Percentiles rank a stretch among this genome's conserved stretches.
Evolutionary conservation across 2,888 invertebrate species (phyloP).

Genomic region (Netelia virgata): DNA sequence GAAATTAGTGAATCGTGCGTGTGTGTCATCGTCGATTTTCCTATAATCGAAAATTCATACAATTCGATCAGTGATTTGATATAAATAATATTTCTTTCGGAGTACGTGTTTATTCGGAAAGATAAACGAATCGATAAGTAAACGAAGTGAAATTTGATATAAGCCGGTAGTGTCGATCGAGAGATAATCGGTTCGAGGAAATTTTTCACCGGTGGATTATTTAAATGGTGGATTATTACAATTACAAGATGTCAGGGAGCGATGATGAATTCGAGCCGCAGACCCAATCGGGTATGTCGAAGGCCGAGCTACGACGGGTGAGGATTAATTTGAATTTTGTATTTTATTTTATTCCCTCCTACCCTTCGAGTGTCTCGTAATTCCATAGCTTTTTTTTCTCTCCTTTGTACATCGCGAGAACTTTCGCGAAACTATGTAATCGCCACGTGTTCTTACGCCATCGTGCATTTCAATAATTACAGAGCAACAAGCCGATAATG

Average conservation of each 20-base stretch:
- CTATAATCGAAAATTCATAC: slow-evolving; percentile 25
- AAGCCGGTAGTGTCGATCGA: slow-evolving; percentile 41
- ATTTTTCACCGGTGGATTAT: slow-evolving; percentile 58
- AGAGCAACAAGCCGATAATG: slow-evolving; percentile 97
- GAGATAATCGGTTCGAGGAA: slow-evolving; percentile 31
- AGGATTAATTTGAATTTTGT: slow-evolving; percentile 68
- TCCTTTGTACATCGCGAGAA: slow-evolving; percentile 45
- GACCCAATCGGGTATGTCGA: slow-evolving; percentile 87
- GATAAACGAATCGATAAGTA: slow-evolving; percentile 7
- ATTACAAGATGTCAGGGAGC: slow-evolving; percentile 84
- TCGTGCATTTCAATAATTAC: slow-evolving; percentile 82
- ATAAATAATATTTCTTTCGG: not conserved
- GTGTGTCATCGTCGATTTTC: not conserved
- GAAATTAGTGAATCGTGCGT: not conserved
- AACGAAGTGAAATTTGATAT: slow-evolving; percentile 4
- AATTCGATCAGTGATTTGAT: slow-evolving; percentile 21
- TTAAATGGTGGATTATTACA: slow-evolving; percentile 83
- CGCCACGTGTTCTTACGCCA: slow-evolving; percentile 56
- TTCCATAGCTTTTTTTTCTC: not conserved
- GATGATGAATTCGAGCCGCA: slow-evolving; percentile 85
- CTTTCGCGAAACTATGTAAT: not conserved
- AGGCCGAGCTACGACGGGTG: slow-evolving; percentile 90
- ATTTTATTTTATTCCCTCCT: not conserved
- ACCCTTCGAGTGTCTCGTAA: slow-evolving; percentile 13
- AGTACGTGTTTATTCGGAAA: not conserved